Conservation (phyloP, 2,888 invertebrate genomes). For the Sinotaia quadrata region DNA sequence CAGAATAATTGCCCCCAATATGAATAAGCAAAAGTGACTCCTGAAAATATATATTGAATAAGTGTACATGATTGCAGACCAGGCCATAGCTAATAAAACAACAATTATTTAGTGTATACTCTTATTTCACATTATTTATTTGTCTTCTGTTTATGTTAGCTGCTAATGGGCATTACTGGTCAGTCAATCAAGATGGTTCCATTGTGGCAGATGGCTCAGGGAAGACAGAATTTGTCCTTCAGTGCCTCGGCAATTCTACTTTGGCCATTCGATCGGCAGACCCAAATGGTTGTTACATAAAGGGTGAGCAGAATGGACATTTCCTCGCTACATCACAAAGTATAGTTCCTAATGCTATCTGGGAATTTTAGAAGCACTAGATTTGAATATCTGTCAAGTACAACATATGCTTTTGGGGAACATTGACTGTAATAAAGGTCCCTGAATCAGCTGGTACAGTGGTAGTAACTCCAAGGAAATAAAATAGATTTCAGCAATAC, state of each 20-base stretch:
- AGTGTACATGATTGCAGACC: too few species aligned
- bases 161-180: slow-evolving; percentile 94
- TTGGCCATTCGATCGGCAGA: slow-evolving; percentile 89
- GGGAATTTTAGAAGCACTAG: slow-evolving; percentile 51
- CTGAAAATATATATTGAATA: too few species aligned
- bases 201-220: slow-evolving; percentile 84
- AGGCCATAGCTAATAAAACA: too few species aligned
- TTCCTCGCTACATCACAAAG: slow-evolving; percentile 55
- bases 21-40: too few species aligned
- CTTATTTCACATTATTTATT: too few species aligned
- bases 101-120: too few species aligned
- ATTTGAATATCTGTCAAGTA: neutral
- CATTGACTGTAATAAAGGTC: too few species aligned
- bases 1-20: too few species aligned
- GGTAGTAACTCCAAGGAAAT: too few species aligned
- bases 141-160: slow-evolving; percentile 76
- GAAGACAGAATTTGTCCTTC: slow-evolving; percentile 90
- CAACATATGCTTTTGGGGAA: neutral
- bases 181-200: slow-evolving; percentile 85
- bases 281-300: slow-evolving; percentile 75
- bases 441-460: too few species aligned
- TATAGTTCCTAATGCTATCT: slow-evolving; percentile 41
- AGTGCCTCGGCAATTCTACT: slow-evolving; percentile 92
- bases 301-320: slow-evolving; percentile 71
- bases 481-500: too few species aligned